Conservation (phyloP, 2,888 invertebrate species). For the Agriopis marginaria region DNA sequence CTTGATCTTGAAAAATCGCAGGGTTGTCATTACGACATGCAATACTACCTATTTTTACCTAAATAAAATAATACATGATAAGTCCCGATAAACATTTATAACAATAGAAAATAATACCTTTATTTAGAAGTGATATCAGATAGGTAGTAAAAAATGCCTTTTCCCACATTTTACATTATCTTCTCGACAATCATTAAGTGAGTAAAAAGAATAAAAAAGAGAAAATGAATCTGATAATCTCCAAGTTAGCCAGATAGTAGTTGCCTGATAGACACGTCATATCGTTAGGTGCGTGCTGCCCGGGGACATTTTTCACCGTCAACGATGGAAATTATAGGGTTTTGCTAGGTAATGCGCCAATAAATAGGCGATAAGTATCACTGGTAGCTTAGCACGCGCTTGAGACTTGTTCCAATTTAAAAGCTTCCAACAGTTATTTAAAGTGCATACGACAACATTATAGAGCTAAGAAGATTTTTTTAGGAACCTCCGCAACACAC, state of each 20-base stretch:
- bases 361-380: conserved; percentile 79
- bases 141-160: too few relatives aligned
- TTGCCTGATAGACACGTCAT: conserved; percentile 54
- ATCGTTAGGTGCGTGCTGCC: conserved; percentile 57
- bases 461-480: too few relatives aligned
- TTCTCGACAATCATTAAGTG: not conserved
- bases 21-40: too few relatives aligned
- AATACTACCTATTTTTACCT: too few relatives aligned
- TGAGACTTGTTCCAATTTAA: conserved; percentile 49
- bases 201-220: not conserved
- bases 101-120: too few relatives aligned
- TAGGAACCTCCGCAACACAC: too few relatives aligned
- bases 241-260: conserved; percentile 4
- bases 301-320: conserved; percentile 74
- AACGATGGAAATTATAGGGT: conserved; percentile 74
- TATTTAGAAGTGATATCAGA: too few relatives aligned
- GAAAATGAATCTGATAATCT: not conserved
- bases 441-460: too few relatives aligned
- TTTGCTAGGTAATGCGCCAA: conserved; percentile 78
- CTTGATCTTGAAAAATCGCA: too few relatives aligned
- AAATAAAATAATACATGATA: too few relatives aligned
- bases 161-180: not conserved
- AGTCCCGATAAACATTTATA: too few relatives aligned
- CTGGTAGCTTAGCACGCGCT: conserved; percentile 68
- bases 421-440: conserved; percentile 34